Evolutionary conservation across 2,888 invertebrate species (phyloP), one percentile per base, ranked within the genome.

Genomic region (Euspilapteryx auroguttella): DNA sequence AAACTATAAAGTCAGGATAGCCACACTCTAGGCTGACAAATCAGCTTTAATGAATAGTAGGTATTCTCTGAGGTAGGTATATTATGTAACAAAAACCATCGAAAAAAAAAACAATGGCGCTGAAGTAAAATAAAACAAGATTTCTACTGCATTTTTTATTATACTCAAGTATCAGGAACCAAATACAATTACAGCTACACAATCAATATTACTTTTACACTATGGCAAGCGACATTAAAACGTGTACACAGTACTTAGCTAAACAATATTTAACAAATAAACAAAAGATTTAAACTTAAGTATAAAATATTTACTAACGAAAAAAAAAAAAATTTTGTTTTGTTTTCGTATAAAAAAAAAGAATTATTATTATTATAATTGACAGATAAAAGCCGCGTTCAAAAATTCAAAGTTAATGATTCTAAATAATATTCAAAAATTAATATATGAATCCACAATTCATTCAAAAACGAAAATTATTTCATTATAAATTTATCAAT

Each of bases 181-280:
- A 59, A 63, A 50, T n/a, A n/a, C n/a, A n/a, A n/a, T n/a, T 52
- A 62, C 58, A 50, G 57, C 69, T 65, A 71, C 68, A 65, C 55
- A 68, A 56, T 46, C 32, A 31, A 49, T 49, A 43, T 47, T 52
- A 49, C 42, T 25, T n/a, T n/a, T n/a, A n/a, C n/a, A n/a, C n/a
- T n/a, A n/a, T n/a, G n/a, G 32, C 32, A 51, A 55, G 50, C 54
- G 40, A 52, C 47, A 48, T 32, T 34, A 39, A 41, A 39, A 35
- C 42, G 39, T 31, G 24, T 21, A 28, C 15, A 7, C 8, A 4
- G 24, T 24, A 9, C 1, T n/a, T n/a, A n/a, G n/a, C n/a, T n/a
- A n/a, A n/a, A n/a, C n/a, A n/a, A n/a, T n/a, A n/a, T n/a, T n/a
- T 8, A 12, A 27, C 21, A 27, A 11, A 21, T 13, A 14, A 27